These are phyloP conservation scores for Drosophila insularis DNA, from an alignment of 1,140 invertebrate species.

Conservation along the genomic window DNA sequence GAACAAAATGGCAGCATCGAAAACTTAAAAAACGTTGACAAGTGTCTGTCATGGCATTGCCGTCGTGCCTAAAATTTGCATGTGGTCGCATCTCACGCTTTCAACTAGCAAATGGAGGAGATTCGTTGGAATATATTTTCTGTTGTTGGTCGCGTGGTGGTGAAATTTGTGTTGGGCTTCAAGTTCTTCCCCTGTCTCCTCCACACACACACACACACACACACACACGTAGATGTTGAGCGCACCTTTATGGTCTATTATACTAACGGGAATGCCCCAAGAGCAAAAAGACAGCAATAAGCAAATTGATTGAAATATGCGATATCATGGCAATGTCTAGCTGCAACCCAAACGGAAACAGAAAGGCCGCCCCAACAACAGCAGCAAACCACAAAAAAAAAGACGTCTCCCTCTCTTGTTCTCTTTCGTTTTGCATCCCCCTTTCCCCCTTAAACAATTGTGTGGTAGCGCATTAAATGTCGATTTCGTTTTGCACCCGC, in stretches of 20 bases:
- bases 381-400: neutral
- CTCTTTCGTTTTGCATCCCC: neutral
- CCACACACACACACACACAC: neutral
- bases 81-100: constrained; percentile 76
- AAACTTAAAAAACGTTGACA: constrained; percentile 66
- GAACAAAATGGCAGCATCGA: constrained; percentile 59
- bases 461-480: constrained; percentile 80
- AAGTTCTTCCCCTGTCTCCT: neutral
- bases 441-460: constrained; percentile 35
- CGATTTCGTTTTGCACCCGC: constrained; percentile 76
- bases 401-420: neutral
- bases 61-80: constrained; percentile 67
- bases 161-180: constrained; percentile 37
- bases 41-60: constrained; percentile 70
- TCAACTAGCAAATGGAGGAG: constrained; percentile 6
- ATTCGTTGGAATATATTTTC: constrained; percentile 42
- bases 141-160: constrained; percentile 30
- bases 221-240: constrained; percentile 40
- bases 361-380: constrained; percentile 23
- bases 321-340: constrained; percentile 64
- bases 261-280: constrained; percentile 79
- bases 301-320: constrained; percentile 81
- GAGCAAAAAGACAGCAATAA: constrained; percentile 74
- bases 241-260: constrained; percentile 80
- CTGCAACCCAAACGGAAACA: constrained; percentile 70